These are phyloP conservation scores for Oedothorax gibbosus DNA, from an alignment of 1,140 invertebrate species.

Conservation along the genomic window DNA sequence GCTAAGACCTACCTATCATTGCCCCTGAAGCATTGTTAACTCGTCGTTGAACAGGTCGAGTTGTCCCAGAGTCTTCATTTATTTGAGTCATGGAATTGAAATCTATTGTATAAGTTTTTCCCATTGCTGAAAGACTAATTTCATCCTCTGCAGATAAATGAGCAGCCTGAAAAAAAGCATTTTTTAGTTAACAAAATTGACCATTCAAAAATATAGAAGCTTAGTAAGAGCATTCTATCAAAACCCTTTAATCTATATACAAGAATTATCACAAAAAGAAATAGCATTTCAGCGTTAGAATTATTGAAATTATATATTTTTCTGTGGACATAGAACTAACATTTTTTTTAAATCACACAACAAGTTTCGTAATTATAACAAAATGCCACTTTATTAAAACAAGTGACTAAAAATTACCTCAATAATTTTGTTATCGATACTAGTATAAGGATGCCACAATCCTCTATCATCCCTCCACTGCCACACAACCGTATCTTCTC, in stretches of 20 bases:
- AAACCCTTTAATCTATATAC: too few relatives aligned
- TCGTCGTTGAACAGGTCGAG: conserved; percentile 86
- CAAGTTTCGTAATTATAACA: too few relatives aligned
- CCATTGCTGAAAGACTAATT: conserved; percentile 89
- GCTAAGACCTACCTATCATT: conserved; percentile 19
- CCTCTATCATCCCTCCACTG: conserved; percentile 92
- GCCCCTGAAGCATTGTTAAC: conserved; percentile 64
- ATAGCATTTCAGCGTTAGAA: too few relatives aligned
- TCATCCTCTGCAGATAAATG: conserved; percentile 95
- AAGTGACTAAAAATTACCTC: conserved; percentile 73
- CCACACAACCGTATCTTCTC: conserved; percentile 84
- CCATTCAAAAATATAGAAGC: too few relatives aligned
- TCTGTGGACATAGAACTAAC: too few relatives aligned
- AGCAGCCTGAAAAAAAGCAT: conserved; percentile 77
- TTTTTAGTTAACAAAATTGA: too few relatives aligned
- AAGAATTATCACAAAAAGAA: too few relatives aligned
- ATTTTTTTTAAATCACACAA: too few relatives aligned
- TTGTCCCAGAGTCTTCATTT: conserved; percentile 96
- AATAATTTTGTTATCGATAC: conserved; percentile 82
- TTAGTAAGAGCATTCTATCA: too few relatives aligned
- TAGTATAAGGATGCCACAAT: conserved; percentile 79
- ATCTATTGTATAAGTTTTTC: conserved; percentile 94
- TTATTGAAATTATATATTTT: too few relatives aligned
- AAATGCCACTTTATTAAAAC: too few relatives aligned
- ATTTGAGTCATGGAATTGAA: conserved; percentile 98